These are phyloP conservation scores for Canis aureus DNA, from an alignment of 2,113 vertebrate species.

Conservation along the genomic window DNA sequence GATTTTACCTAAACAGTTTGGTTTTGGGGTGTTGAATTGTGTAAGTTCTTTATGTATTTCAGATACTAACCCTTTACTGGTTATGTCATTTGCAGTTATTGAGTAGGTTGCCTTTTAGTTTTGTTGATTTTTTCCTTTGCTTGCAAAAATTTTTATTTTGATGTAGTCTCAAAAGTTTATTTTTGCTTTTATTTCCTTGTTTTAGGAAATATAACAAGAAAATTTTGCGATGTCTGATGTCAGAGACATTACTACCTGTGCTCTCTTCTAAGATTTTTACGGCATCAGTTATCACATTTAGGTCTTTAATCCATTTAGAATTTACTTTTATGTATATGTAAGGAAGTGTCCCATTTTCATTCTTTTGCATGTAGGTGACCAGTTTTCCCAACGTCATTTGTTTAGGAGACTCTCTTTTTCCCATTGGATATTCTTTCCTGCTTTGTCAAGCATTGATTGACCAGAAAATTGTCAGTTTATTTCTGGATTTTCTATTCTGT, in stretches of 20 bases:
- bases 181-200: not conserved
- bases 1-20: too few relatives aligned
- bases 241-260: not conserved
- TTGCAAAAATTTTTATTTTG: not conserved
- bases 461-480: not conserved
- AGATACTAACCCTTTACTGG: not conserved
- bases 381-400: not conserved
- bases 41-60: not conserved
- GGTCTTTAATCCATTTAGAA: not conserved
- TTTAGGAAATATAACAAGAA: not conserved
- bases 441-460: not conserved
- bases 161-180: not conserved
- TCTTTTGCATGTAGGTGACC: not conserved
- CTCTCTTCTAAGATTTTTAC: not conserved
- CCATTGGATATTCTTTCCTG: not conserved
- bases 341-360: not conserved
- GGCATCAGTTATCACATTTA: not conserved
- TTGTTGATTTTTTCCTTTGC: not conserved
- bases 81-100: not conserved
- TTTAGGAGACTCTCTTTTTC: not conserved
- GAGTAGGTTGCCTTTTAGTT: not conserved
- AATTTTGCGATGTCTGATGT: not conserved
- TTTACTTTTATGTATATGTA: not conserved
- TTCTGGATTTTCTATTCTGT: not conserved
- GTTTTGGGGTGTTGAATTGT: not conserved